A percentile compares a stretch with the other conserved stretches of the same genome.
Conservation (phyloP, 35 echinoderm and acorn worm genomes). For the Heliocidaris tuberculata region DNA sequence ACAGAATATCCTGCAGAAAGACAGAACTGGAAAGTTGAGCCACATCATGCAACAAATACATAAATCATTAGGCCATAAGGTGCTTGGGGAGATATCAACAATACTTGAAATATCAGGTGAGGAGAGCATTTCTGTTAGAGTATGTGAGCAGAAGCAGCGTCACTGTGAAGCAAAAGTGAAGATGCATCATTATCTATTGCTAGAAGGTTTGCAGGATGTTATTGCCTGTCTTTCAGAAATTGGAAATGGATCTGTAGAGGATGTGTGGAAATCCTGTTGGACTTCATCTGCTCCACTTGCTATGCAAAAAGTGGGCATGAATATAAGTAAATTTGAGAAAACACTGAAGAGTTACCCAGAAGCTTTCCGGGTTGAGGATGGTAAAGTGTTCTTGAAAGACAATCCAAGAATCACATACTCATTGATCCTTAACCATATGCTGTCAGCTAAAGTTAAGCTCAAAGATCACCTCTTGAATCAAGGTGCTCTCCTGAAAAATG, state of each 20-base stretch:
- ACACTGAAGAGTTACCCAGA: neutral
- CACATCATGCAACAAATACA: neutral
- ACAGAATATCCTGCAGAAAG: neutral
- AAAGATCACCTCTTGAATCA: neutral
- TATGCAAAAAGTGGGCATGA: neutral
- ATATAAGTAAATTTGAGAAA: neutral
- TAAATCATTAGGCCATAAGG: neutral
- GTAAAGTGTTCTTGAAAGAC: neutral
- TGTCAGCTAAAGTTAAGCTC: neutral
- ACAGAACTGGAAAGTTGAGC: neutral
- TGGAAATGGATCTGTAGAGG: neutral
- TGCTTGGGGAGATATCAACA: neutral
- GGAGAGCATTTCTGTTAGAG: neutral
- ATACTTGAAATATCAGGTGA: neutral
- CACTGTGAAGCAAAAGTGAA: neutral
- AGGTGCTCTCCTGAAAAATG: neutral
- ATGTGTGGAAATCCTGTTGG: neutral
- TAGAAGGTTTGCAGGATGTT: neutral
- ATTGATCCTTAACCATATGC: neutral
- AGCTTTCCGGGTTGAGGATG: neutral
- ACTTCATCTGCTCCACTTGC: neutral
- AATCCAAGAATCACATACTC: neutral
- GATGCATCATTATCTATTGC: neutral
- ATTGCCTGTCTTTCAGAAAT: neutral
- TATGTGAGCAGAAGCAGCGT: neutral